Conservation (phyloP, 2,113 vertebrate genomes). For the Tachysurus vachellii region DNA sequence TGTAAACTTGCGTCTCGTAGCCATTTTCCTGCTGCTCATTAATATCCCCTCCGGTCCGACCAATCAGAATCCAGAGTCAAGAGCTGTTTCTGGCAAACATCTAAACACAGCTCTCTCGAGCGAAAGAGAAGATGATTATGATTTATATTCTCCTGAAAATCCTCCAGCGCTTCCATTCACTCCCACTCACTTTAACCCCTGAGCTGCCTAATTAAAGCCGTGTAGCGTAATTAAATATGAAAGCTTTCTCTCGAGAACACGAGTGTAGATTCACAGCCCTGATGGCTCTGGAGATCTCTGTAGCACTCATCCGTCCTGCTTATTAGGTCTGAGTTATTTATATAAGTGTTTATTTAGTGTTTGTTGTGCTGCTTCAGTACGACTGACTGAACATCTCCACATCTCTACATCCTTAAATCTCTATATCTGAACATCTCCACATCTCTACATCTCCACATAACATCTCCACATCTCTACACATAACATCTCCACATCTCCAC, state of each 20-base stretch:
- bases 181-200: background rate
- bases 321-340: background rate
- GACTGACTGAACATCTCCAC: no score
- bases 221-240: slow-evolving; percentile 7
- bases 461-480: background rate
- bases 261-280: background rate
- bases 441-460: background rate
- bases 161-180: background rate
- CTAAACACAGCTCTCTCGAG: background rate
- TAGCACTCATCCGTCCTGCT: background rate
- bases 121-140: background rate
- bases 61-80: background rate
- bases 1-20: no score
- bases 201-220: background rate
- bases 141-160: background rate
- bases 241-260: background rate
- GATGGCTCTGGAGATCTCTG: background rate
- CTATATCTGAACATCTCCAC: background rate
- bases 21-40: background rate
- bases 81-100: background rate
- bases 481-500: background rate
- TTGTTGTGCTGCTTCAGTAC: background rate
- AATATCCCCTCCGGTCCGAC: background rate
- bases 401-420: background rate
- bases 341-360: background rate